Evolutionary conservation across 2,797 vertebrate species (phyloP).

Genomic region (Muraenolepis orangiensis): DNA sequence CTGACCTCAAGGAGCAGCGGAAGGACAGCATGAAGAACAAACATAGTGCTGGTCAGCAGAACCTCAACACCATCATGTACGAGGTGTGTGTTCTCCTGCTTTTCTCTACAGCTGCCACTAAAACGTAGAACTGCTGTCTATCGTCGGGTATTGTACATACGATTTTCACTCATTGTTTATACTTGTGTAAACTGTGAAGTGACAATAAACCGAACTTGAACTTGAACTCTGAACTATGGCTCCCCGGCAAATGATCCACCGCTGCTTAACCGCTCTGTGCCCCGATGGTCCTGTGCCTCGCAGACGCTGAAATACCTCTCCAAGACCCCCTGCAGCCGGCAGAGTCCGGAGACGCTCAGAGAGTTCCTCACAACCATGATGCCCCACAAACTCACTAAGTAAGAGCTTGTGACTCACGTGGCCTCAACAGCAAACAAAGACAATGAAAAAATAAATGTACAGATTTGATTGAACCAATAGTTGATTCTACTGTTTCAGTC

Average conservation of each 20-base stretch:
- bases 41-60: constrained; percentile 88
- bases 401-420: constrained; percentile 60
- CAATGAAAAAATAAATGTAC: no score
- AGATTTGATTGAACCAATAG: no score
- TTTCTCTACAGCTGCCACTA: neutral
- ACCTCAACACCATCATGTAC: constrained; percentile 95
- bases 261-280: neutral
- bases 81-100: constrained; percentile 77
- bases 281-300: constrained; percentile 33
- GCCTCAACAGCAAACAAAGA: no score
- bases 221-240: no score
- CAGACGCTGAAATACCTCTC: constrained; percentile 94
- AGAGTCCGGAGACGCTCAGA: constrained; percentile 84
- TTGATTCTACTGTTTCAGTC: no score
- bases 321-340: constrained; percentile 84
- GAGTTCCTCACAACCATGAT: constrained; percentile 88
- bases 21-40: constrained; percentile 89
- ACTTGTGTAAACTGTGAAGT: no score
- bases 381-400: constrained; percentile 95
- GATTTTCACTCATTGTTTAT: no score
- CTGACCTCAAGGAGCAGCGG: constrained; percentile 90
- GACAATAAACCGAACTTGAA: no score
- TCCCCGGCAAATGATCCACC: neutral
- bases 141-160: no score
- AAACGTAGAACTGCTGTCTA: no score